Evolutionary conservation across 2,113 vertebrate genomes (phyloP).

Genomic region (Turnix velox): DNA sequence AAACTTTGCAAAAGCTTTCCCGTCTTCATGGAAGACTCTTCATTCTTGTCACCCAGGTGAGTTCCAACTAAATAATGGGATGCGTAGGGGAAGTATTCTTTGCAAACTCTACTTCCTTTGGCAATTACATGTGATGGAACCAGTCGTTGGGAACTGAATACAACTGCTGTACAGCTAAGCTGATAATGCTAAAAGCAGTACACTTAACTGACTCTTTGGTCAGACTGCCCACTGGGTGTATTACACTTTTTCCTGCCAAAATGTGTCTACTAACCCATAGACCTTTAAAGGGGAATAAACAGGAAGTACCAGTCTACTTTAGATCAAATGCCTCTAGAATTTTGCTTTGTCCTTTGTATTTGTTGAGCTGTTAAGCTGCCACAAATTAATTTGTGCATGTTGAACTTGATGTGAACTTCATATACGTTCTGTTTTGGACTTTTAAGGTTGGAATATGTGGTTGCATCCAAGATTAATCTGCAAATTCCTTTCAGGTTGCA

Average conservation of each 20-base stretch:
- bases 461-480: not conserved
- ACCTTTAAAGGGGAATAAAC: not conserved
- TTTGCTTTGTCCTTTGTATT: not conserved
- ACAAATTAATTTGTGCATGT: not conserved
- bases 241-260: not conserved
- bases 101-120: not conserved
- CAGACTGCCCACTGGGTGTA: not conserved
- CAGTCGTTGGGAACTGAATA: not conserved
- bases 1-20: slow-evolving; percentile 88
- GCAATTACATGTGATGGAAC: not conserved
- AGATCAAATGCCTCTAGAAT: not conserved
- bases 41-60: slow-evolving; percentile 89
- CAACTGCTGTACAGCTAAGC: not conserved
- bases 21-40: slow-evolving; percentile 92
- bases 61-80: not conserved
- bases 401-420: not conserved
- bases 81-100: not conserved
- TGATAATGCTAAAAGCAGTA: not conserved
- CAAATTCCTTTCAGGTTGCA: slow-evolving; percentile 79
- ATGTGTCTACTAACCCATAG: not conserved
- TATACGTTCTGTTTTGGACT: not conserved
- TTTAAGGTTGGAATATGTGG: not conserved
- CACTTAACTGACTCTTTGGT: not conserved
- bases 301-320: not conserved
- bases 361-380: not conserved